Evolutionary conservation across 2,888 invertebrate species (phyloP), one percentile per base, ranked within the genome.

Genomic region (Osmoderma eremita): DNA sequence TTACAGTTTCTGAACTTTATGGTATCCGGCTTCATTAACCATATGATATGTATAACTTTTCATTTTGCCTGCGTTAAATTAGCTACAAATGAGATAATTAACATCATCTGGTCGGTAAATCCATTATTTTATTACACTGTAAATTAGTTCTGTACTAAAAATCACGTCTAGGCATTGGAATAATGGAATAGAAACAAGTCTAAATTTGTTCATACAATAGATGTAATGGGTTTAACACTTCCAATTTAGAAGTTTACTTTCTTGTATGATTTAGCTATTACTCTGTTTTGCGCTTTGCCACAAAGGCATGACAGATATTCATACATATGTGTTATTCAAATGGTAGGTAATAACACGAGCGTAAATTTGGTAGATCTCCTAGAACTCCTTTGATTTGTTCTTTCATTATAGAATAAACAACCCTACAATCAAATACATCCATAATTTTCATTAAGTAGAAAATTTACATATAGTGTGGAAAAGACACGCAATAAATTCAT

Each of bases 81-180:
- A 48, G 58, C 17, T 30, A 61, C 45, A 36, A 45, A 45, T 58
- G 58, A 12, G 13, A 30, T 45, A 61, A 61, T 61, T 61, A 61
- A 61, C 58, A 61, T 61, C 24, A 61, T 17, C n/a, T 48, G 18
- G 45, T 24, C 45, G 36, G 30, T 61, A 61, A 61, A 45, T 45
- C 18, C 45, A 61, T 17, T 39, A 36, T 17, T 53, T 53, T 53
- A 53, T 38, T 53, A 12, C 53, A 3, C 38, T 38, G 36, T 36
- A 38, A 53, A 48, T 48, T 61, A 61, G 30, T 45, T 45, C 12
- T 12, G 48, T 6, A 17, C 36, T 45, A 48, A 45, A 61, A 61
- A 61, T 61, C 42, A 36, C 45, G 20, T 45, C 8, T n/a, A 30
- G 17, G 2, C 13, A 24, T 2, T 53, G 12, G 15, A 53, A 38